Conservation (phyloP, 2,797 vertebrate species). For the Lepidocolaptes lacrymiger region DNA sequence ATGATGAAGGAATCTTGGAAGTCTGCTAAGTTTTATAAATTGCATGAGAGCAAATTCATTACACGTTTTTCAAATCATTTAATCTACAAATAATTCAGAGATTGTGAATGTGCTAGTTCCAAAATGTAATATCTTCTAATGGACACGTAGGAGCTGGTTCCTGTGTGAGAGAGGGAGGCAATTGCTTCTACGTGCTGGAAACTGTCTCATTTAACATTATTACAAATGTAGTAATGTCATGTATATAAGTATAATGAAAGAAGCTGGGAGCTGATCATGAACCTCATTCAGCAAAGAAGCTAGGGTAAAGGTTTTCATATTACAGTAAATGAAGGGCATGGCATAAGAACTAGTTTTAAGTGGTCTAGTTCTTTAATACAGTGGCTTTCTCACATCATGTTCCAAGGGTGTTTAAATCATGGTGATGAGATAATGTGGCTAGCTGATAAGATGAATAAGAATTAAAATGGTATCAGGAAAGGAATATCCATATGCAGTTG, state of each 20-base stretch:
- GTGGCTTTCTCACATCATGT: slow-evolving; percentile 18
- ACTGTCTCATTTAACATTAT: neutral
- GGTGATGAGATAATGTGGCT: neutral
- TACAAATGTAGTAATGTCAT: neutral
- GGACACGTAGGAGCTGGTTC: neutral
- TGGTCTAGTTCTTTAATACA: neutral
- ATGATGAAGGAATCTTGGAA: neutral
- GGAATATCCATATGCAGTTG: neutral
- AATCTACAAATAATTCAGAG: neutral
- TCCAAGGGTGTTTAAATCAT: neutral
- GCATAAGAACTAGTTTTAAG: slow-evolving; percentile 10
- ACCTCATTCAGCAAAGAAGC: slow-evolving; percentile 7
- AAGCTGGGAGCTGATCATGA: slow-evolving; percentile 19
- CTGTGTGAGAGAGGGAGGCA: slow-evolving; percentile 5
- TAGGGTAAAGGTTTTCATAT: neutral
- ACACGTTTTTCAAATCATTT: neutral
- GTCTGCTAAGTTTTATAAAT: neutral
- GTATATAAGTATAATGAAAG: slow-evolving; percentile 21
- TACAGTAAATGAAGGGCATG: slow-evolving; percentile 22
- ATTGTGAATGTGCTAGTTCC: neutral
- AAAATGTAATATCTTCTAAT: slow-evolving; percentile 3
- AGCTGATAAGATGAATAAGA: neutral
- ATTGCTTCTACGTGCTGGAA: slow-evolving; percentile 1
- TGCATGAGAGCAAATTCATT: neutral
- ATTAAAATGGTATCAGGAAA: neutral